Conservation (phyloP, 2,888 invertebrate genomes). For the Cyaniris semiargus region DNA sequence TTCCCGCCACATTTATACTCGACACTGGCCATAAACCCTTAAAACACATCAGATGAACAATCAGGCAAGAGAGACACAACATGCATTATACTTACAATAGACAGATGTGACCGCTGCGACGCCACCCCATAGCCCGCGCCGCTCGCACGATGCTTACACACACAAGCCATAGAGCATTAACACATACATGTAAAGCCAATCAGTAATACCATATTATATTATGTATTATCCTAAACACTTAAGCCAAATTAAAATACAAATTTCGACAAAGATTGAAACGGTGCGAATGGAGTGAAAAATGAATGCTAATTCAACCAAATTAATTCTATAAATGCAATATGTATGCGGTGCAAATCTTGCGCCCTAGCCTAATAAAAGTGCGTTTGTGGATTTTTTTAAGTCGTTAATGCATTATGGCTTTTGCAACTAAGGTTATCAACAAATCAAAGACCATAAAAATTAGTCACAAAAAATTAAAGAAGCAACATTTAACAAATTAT, state of each 20-base stretch:
- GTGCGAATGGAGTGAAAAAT: neutral
- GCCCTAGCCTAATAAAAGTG: neutral
- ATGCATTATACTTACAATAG: conserved; percentile 57
- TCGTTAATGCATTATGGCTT: conserved; percentile 6
- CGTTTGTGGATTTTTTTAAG: neutral
- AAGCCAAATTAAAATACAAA: neutral
- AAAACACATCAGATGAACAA: too few relatives aligned
- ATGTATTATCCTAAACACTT: neutral
- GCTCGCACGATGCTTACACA: conserved; percentile 36
- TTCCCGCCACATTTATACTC: too few relatives aligned
- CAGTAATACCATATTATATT: neutral
- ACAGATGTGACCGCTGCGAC: conserved; percentile 55
- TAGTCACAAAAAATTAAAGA: conserved; percentile 35
- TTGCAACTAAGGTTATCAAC: neutral
- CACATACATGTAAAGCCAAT: conserved; percentile 19
- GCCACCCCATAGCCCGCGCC: conserved; percentile 54
- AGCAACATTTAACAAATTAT: neutral
- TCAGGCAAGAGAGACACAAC: neutral
- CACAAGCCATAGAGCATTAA: conserved; percentile 30
- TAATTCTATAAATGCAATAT: neutral
- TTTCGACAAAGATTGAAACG: neutral
- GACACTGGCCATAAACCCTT: too few relatives aligned
- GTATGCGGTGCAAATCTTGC: neutral
- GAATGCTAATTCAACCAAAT: neutral
- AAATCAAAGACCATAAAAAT: conserved; percentile 32